phyloP scores from a whole-genome alignment of 1,140 invertebrate genomes.

The Mercenaria mercenaria region DNA sequence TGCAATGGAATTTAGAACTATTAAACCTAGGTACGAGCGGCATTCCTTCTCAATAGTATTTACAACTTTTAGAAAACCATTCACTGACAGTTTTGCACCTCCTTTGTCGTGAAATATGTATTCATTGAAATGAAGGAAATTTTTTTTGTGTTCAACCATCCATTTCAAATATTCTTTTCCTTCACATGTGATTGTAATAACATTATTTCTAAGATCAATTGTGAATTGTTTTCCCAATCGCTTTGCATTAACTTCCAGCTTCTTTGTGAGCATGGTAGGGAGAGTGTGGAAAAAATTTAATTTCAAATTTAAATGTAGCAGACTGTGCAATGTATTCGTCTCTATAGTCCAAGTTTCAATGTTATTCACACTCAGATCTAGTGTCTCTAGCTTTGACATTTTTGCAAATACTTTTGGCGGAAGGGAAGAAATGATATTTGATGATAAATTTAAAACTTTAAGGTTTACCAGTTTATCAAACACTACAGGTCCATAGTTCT shows the following conservation, averaged over 20 bases:
- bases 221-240: not conserved
- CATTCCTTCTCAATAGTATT: not conserved
- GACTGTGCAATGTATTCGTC: not conserved
- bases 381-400: too few species aligned
- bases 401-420: not conserved
- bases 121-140: not conserved
- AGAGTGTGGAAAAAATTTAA: not conserved
- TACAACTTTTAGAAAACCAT: not conserved
- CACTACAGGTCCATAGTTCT: not conserved
- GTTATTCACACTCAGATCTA: slow-evolving; percentile 46
- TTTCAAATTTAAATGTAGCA: not conserved
- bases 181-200: slow-evolving; percentile 30
- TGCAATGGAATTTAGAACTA: not conserved
- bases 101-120: not conserved
- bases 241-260: not conserved
- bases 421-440: slow-evolving; percentile 7
- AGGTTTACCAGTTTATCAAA: not conserved
- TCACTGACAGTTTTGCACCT: not conserved
- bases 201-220: slow-evolving; percentile 49
- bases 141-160: slow-evolving; percentile 14
- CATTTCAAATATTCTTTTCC: slow-evolving; percentile 11
- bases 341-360: too few species aligned
- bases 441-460: slow-evolving; percentile 48
- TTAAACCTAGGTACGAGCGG: not conserved
- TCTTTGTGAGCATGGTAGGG: not conserved